Base-by-base conservation (phyloP, 2,113 vertebrate genomes). In the Copsychus sechellarum region DNA sequence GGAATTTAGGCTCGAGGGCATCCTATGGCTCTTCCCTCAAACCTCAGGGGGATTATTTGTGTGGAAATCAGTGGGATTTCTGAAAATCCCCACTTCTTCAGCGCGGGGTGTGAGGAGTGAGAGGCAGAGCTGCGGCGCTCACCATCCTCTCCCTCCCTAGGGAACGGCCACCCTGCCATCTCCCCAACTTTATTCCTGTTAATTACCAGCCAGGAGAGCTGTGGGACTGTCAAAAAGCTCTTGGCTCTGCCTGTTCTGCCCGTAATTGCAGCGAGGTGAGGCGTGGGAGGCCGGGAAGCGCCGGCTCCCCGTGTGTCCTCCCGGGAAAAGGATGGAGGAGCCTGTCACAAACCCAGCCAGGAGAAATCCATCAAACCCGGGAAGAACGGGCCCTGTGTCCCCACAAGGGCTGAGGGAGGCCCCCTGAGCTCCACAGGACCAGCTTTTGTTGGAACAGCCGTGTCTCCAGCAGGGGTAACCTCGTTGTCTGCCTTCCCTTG, bases 21-120 rank as follows among this genome's bases (percentile, higher is more conserved):
- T 8, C 25, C 18, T 1, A 0, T 6, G 17, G 24, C 38, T 77
- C 47, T 42, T 51, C n/a, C 43, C 21, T 24, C 4, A 1, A 11
- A n/a, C 17, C 79, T 47, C 51, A 12, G n/a, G 38, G 33, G 31
- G 10, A 10, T 76, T 50, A 11, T 48, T 21, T 29, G 8, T 42
- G 40, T 34, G 26, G 17, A 36, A 61, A 73, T 6, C 42, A 25
- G 6, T 1, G 11, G 12, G 18, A 51, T 33, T 72, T 29, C 31
- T 38, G 56, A 11, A 70, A 72, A 65, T 5, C 15, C 36, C 13
- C 0, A 3, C 1, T 29, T 69, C 64, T 61, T 34, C 6, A 19
- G 5, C 2, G 0, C 0, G 9, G 21, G 61, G 33, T 12, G 8
- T 4, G 1, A 34, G 61, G 48, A 21, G n/a, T 16, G 48, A 4